Conservation (phyloP, 2,888 invertebrate species). For the Therioaphis trifolii region DNA sequence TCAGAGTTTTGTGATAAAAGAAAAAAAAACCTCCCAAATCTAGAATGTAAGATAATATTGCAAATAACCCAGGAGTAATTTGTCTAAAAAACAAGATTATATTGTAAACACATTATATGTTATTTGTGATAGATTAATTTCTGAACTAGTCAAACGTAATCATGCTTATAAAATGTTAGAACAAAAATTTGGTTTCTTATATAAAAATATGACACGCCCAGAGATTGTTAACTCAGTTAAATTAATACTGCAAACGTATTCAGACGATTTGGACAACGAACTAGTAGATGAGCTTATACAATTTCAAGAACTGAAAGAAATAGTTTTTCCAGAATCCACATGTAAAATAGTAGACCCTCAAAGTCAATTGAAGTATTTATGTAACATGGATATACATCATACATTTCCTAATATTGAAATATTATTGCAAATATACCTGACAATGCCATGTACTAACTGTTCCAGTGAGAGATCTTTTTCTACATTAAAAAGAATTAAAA, state of each 20-base stretch:
- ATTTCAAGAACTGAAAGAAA: constrained; percentile 8
- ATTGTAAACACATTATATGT: not conserved
- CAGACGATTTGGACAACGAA: not conserved
- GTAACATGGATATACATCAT: not conserved
- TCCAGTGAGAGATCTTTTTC: constrained; percentile 62
- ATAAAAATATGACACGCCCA: not conserved
- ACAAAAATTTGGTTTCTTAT: constrained; percentile 1
- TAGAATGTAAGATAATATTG: not conserved
- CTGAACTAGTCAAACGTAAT: not conserved
- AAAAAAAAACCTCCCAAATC: too few relatives aligned
- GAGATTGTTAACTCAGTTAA: not conserved
- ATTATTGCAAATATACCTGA: constrained; percentile 13
- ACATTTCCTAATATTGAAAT: constrained; percentile 35
- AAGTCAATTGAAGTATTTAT: constrained; percentile 1
- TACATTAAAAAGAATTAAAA: constrained; percentile 61
- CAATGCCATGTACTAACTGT: constrained; percentile 5
- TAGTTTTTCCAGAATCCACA: not conserved
- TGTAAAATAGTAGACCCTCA: not conserved
- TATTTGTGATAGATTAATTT: not conserved
- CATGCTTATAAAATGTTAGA: not conserved
- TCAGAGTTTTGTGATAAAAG: too few relatives aligned
- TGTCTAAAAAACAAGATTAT: not conserved
- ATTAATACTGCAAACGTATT: not conserved
- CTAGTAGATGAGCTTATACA: constrained; percentile 19
- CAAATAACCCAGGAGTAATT: not conserved